Base-by-base conservation (phyloP, 2,888 invertebrate species). In the Myathropa florea region DNA sequence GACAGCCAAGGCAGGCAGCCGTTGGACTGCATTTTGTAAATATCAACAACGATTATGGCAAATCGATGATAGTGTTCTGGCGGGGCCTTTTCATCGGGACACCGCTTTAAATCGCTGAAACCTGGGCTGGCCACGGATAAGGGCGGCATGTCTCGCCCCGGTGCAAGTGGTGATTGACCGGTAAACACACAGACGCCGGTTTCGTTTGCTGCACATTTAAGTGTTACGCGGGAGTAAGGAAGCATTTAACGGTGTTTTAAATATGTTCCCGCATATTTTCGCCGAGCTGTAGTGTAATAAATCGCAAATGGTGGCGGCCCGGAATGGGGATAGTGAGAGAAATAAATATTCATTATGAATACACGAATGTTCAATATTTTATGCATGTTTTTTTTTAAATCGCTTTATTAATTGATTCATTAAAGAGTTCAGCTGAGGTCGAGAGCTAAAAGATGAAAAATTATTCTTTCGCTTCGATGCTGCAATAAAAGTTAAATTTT, bases 391-490 rank as follows among this genome's bases (percentile, higher is more conserved):
- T 78, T 68, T 82, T 53, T 76, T 73, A 73, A 70, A 68, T 75
- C 33, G 73, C 10, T 78, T 78, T 57, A 82, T 88, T 87, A 90
- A 90, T 91, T 90, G 89, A 88, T 77, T 88, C 86, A 88, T 88
- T 88, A 88, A 90, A 89, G 89, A 88, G 89, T 86, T 78, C 72
- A 70, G 71, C 18, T 1, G 14, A 70, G 64, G 46, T 85, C 68
- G 77, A 36, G 28, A 53, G 24, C 71, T 83, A 30, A 46, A 70
- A 33, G 70, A 73, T 70, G 68, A 64, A 57, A 63, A 36, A 81
- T 81, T 36, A 75, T 67, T 26, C 60, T 55, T 26, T 36, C 14
- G 28, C 6, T 61, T 53, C 39, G 28, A 26, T 2, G 23, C 18
- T 6, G 14, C 59, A 10, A 39, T 65, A 36, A 33, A 2, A 4